Conservation (phyloP, 2,113 vertebrate genomes). For the Podarcis muralis region DNA sequence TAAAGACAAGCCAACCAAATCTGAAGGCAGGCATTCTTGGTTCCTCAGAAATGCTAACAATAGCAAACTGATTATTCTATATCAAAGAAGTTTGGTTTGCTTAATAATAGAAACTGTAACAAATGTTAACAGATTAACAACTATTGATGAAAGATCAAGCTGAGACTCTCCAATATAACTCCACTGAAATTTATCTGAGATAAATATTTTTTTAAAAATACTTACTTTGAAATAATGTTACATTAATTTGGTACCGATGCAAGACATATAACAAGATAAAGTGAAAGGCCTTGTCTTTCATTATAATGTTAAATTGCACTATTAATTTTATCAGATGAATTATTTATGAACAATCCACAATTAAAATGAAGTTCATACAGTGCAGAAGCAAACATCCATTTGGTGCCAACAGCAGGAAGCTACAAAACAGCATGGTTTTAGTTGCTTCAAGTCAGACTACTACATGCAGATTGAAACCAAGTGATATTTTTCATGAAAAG, state of each 20-base stretch:
- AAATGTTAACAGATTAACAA: background rate
- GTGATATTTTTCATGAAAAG: conserved; percentile 42
- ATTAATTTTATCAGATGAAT: background rate
- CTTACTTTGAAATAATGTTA: background rate
- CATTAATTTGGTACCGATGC: background rate
- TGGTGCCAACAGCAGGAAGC: conserved; percentile 45
- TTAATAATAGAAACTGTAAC: background rate
- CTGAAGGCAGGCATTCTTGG: background rate
- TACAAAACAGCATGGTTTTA: conserved; percentile 41
- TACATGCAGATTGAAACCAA: conserved; percentile 9
- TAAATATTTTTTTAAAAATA: background rate
- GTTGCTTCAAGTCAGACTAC: conserved; percentile 5
- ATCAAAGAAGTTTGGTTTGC: background rate
- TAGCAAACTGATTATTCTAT: background rate
- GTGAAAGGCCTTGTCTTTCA: background rate
- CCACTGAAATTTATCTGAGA: background rate
- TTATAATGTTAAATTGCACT: background rate
- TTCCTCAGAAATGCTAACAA: background rate
- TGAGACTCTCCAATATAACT: background rate
- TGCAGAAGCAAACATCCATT: conserved; percentile 63
- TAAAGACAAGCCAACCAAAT: background rate
- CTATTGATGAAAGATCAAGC: background rate
- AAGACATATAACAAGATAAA: background rate
- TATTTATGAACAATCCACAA: background rate
- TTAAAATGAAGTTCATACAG: conserved; percentile 43